Percentiles rank a stretch among this genome's conserved stretches.
Conservation (phyloP, 2,888 invertebrate genomes). For the Brassicogethes aeneus region DNA sequence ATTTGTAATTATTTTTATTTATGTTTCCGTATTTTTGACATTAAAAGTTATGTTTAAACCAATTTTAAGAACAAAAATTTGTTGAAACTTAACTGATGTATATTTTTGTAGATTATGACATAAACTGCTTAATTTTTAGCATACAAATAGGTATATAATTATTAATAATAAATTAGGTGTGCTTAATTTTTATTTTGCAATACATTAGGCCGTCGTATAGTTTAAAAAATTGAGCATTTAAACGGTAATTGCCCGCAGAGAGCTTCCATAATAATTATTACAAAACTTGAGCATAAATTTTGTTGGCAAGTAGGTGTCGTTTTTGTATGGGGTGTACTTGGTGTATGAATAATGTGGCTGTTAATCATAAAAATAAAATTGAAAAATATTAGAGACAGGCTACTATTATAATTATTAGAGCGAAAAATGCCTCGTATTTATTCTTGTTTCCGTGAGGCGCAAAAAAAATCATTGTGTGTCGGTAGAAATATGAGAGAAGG, state of each 20-base stretch:
- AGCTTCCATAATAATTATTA: constrained; percentile 1
- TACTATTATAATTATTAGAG: constrained; percentile 38
- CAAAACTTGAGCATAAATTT: background rate
- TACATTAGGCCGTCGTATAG: too few species aligned
- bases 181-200: too few species aligned
- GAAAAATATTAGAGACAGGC: constrained; percentile 37
- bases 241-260: background rate
- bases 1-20: too few species aligned
- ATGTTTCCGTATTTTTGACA: too few species aligned
- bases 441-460: constrained; percentile 31
- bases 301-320: too few species aligned
- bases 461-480: constrained; percentile 25
- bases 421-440: constrained; percentile 37
- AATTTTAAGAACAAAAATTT: too few species aligned
- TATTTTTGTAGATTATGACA: too few species aligned
- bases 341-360: constrained; percentile 23
- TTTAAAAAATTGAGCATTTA: background rate
- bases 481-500: constrained; percentile 33
- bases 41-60: too few species aligned
- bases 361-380: constrained; percentile 34
- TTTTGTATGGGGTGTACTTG: background rate
- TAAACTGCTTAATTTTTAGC: too few species aligned
- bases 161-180: too few species aligned
- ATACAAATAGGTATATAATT: too few species aligned
- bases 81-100: too few species aligned